These are phyloP conservation scores for Callinectes sapidus DNA, from an alignment of 2,888 invertebrate genomes.

Conservation along the genomic window DNA sequence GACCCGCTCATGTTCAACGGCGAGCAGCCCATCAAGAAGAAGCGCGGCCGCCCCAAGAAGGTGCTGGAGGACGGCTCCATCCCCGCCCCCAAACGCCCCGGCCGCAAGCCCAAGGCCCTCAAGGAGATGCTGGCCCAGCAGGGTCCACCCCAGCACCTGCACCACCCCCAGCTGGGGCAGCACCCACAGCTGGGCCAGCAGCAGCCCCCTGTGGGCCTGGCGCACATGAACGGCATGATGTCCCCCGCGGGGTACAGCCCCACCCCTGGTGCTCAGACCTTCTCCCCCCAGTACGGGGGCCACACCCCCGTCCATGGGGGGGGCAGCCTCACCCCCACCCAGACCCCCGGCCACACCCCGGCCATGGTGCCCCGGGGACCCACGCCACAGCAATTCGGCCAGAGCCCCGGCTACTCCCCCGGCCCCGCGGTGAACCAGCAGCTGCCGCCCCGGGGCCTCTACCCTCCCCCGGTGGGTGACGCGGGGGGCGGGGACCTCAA, in stretches of 20 bases:
- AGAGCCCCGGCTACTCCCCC: constrained; percentile 72
- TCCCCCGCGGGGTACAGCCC: constrained; percentile 72
- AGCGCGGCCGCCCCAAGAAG: constrained; percentile 82
- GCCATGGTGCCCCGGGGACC: constrained; percentile 61
- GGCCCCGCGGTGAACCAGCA: constrained; percentile 59
- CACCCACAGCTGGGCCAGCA: constrained; percentile 63
- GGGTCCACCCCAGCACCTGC: constrained; percentile 40
- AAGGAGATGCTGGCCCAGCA: constrained; percentile 70
- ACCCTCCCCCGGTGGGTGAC: constrained; percentile 41
- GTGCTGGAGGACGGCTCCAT: constrained; percentile 72
- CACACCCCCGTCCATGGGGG: constrained; percentile 61
- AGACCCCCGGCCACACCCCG: constrained; percentile 46
- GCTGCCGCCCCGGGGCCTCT: constrained; percentile 15
- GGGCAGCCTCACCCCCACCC: constrained; percentile 63
- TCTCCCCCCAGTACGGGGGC: constrained; percentile 71
- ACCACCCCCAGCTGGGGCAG: constrained; percentile 56
- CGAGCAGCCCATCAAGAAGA: constrained; percentile 80
- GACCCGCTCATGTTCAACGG: constrained; percentile 71
- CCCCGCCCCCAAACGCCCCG: constrained; percentile 71
- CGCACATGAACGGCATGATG: constrained; percentile 72
- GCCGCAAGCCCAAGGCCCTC: constrained; percentile 70
- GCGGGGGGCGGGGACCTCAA: constrained; percentile 57
- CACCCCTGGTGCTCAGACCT: constrained; percentile 71
- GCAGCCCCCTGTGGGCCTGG: constrained; percentile 67
- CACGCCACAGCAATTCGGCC: constrained; percentile 70